Evolutionary conservation across 2,888 invertebrate species (phyloP), one percentile per base, ranked within the genome.

Genomic region (Stenodera caucasica): DNA sequence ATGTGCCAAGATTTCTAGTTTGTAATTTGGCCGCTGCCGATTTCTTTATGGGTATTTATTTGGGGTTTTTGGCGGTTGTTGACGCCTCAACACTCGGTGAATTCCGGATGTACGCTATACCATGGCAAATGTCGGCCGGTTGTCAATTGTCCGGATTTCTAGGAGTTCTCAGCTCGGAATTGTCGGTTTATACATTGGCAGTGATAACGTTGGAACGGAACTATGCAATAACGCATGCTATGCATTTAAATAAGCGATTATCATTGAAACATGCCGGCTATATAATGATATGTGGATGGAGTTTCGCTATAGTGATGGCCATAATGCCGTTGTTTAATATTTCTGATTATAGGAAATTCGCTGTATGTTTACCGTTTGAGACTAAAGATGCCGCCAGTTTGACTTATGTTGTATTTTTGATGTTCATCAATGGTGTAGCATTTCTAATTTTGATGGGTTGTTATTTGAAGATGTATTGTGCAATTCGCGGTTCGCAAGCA

Each of bases 201-300:
- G 94, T 98, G 57, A 98, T 98, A 73, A 97, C 98, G 0, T 82
- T 97, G 72, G 97, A 98, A 81, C 84, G 97, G 26, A 95, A 96
- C 82, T 97, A 97, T 82, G 97, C 97, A 70, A 98, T 98, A 77
- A 97, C 96, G 1, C 96, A 97, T 82, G 97, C 97, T 60, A 96
- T 97, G 90, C 96, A 97, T 80, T 85, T 97, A 61, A 98, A 98
- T 81, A 96, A 96, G 81, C 84, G 91, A 12, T 83, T 98, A n/a
- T 93, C 95, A 0, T 81, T 97, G 67, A 90, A 91, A 45, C 95
- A 95, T 81, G 96, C 97, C 3, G 90, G 90, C 55, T 93, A 89
- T 76, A 94, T 96, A 63, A 97, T 97, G 96, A 84, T 89, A 14
- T 85, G 87, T 45, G 97, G 97, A n/a, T 98, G 97, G 97, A 84